phyloP scores from a whole-genome alignment of 2,888 invertebrate genomes.

The Lycia hirtaria region DNA sequence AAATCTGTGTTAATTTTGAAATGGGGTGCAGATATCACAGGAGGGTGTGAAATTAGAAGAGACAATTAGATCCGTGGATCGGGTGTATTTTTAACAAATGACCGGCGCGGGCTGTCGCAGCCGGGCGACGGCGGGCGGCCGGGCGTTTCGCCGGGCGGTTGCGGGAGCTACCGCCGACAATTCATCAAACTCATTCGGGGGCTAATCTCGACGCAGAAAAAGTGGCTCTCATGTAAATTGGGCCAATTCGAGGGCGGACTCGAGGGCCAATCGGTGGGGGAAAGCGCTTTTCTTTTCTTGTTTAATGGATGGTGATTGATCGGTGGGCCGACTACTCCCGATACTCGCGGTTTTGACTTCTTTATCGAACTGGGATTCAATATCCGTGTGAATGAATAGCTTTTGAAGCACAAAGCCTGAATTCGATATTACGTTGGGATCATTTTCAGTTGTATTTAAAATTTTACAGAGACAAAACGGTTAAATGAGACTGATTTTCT shows the following conservation, averaged over 20 bases:
- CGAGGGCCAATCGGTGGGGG: conserved; percentile 83
- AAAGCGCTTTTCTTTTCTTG: conserved; percentile 84
- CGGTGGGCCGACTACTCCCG: conserved; percentile 75
- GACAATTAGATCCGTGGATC: conserved; percentile 85
- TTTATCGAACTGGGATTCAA: conserved; percentile 70
- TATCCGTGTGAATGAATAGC: conserved; percentile 50
- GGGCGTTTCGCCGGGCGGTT: conserved; percentile 43
- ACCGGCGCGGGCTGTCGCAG: conserved; percentile 60
- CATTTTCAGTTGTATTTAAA: conserved; percentile 6
- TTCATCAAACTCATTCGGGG: conserved; percentile 85
- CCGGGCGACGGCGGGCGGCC: no score
- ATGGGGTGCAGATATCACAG: conserved; percentile 72
- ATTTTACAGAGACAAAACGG: background rate
- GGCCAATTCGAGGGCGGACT: conserved; percentile 83
- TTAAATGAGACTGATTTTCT: conserved; percentile 5
- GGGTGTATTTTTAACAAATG: conserved; percentile 86
- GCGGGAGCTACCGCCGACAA: conserved; percentile 70
- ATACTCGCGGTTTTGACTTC: conserved; percentile 83
- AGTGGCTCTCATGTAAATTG: conserved; percentile 86
- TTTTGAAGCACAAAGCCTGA: conserved; percentile 28
- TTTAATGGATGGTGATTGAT: conserved; percentile 86
- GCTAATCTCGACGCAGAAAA: conserved; percentile 85
- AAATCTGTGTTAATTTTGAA: conserved; percentile 68
- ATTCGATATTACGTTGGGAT: conserved; percentile 37
- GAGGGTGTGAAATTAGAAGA: conserved; percentile 84